Conservation (phyloP, 2,888 invertebrate genomes). For the Tenthredo livida region DNA sequence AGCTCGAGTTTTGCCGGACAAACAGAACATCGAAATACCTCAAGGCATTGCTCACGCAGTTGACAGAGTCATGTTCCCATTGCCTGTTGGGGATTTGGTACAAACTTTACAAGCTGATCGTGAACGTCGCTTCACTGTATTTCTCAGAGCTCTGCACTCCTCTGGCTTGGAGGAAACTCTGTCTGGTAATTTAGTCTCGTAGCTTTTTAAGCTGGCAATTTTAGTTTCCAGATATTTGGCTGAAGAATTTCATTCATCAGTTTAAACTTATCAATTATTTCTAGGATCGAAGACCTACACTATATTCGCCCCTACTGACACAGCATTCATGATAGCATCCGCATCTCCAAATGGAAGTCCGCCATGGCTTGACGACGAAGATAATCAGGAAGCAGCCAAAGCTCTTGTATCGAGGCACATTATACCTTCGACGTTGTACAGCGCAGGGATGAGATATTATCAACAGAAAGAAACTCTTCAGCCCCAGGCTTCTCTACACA, state of each 20-base stretch:
- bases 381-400: constrained; percentile 80
- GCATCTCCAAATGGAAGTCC: constrained; percentile 83
- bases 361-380: constrained; percentile 73
- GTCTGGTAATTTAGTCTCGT: constrained; percentile 80
- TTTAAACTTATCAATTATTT: constrained; percentile 54
- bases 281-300: constrained; percentile 91
- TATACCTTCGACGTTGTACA: constrained; percentile 89
- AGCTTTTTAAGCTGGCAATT: background rate
- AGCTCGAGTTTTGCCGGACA: constrained; percentile 89
- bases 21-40: constrained; percentile 90
- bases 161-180: constrained; percentile 89
- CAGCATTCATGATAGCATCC: constrained; percentile 83
- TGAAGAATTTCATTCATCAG: background rate
- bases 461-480: constrained; percentile 90
- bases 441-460: constrained; percentile 93
- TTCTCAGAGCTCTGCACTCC: constrained; percentile 87
- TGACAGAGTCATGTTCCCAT: constrained; percentile 93
- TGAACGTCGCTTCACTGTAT: constrained; percentile 89
- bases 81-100: constrained; percentile 92
- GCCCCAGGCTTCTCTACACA: constrained; percentile 86
- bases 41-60: constrained; percentile 92
- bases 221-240: background rate
- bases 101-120: constrained; percentile 92
- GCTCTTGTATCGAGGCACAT: constrained; percentile 89
- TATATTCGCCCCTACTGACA: constrained; percentile 91